A percentile compares a stretch with the other conserved stretches of the same genome.
phyloP scores from a whole-genome alignment of 2,888 invertebrate species.

The Notodonta ziczac region DNA sequence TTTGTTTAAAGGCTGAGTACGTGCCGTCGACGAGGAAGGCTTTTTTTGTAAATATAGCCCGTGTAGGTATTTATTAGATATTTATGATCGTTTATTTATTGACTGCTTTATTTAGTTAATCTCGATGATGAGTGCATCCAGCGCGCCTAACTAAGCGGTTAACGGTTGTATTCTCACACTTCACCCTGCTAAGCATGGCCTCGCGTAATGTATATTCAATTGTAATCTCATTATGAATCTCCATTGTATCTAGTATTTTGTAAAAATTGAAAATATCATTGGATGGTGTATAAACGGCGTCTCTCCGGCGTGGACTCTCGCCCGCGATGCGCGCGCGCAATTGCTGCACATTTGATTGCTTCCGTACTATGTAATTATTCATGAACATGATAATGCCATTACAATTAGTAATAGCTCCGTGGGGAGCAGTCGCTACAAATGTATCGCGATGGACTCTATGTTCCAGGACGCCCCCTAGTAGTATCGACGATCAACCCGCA shows the following conservation, averaged over 20 bases:
- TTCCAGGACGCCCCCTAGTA: conserved; percentile 20
- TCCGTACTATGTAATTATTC: conserved; percentile 28
- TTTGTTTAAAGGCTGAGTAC: conserved; percentile 80
- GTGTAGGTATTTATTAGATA: conserved; percentile 85
- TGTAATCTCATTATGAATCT: conserved; percentile 83
- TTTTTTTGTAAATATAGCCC: conserved; percentile 83
- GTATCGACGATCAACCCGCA: conserved; percentile 29
- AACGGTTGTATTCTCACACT: conserved; percentile 77
- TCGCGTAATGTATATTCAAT: conserved; percentile 72
- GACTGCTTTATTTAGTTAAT: conserved; percentile 84
- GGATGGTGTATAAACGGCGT: conserved; percentile 73
- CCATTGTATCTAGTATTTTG: conserved; percentile 65
- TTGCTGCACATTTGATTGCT: conserved; percentile 35
- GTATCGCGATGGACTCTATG: conserved; percentile 25
- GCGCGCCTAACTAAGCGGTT: conserved; percentile 70
- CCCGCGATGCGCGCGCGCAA: neutral
- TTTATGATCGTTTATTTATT: conserved; percentile 85
- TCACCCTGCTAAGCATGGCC: conserved; percentile 81
- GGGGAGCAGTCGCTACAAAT: conserved; percentile 26
- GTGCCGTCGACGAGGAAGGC: conserved; percentile 75
- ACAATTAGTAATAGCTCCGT: conserved; percentile 28
- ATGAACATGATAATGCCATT: conserved; percentile 21
- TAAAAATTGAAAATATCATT: conserved; percentile 77
- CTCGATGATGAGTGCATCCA: conserved; percentile 65
- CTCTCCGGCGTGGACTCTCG: conserved; percentile 42